Evolutionary conservation across 2,888 invertebrate genomes (phyloP), one percentile per base, ranked within the genome.

Genomic region (Neuroscelio doddi): DNA sequence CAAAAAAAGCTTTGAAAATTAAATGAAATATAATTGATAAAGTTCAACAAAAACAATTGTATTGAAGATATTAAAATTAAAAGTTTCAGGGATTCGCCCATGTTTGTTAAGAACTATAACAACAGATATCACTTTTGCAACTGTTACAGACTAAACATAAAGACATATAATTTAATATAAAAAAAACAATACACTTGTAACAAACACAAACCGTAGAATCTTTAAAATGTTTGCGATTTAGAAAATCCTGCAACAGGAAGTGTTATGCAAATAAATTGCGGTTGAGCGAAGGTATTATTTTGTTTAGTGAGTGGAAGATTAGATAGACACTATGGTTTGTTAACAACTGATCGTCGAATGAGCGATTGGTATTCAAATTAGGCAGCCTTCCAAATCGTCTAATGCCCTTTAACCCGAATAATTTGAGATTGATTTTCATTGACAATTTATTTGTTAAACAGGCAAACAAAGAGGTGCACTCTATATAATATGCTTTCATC

Each of bases 361-460:
- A 75, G 64, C 68, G 69, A 74, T 57, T 59, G 68, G 68, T 62
- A 71, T 73, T 74, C 69, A 73, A 76, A 73, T 75, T 76, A 76
- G 79, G 79, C 81, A 76, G 66, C 44, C 69, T 68, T 81, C 79
- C 80, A 78, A 82, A 65, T 69, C 73, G 80, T 77, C 76, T 77
- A 77, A 80, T 81, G 79, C 78, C 76, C 82, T 78, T 75, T 79
- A 76, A 75, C 80, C 81, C 73, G 76, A 64, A 79, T 80, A 74
- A 75, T 75, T 79, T 63, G 63, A 71, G 71, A 79, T 80, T 73
- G 77, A 79, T 82, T 82, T 80, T 81, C 82, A 81, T 82, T 82
- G 80, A 81, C 79, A 77, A 79, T 51, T 75, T 39, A 57, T 55
- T 70, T 73, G 77, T 75, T 79, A 76, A 78, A 74, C 71, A 64